phyloP scores from a whole-genome alignment of 2,797 vertebrate species.

The Spizella passerina region DNA sequence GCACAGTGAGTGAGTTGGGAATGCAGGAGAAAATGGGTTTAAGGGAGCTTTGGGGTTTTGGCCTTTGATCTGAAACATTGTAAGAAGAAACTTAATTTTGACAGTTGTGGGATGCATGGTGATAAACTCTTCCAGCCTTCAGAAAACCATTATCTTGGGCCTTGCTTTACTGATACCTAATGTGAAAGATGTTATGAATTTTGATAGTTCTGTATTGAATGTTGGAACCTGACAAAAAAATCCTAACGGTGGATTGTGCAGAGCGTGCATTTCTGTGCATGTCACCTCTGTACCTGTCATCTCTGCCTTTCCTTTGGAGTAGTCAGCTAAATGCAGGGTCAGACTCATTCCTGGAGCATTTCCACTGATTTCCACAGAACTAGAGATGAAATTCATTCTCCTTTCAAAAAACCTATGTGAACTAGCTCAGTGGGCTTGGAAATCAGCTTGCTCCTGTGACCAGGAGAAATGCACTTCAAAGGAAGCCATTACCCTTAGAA shows the following conservation, averaged over 20 bases:
- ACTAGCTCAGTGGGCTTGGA: slow-evolving; percentile 15
- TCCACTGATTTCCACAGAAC: background rate
- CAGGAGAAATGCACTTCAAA: slow-evolving; percentile 28
- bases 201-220: background rate
- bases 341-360: background rate
- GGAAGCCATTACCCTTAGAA: slow-evolving; percentile 16
- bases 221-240: background rate
- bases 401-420: background rate
- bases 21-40: background rate
- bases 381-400: slow-evolving; percentile 7
- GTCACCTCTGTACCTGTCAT: background rate
- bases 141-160: background rate
- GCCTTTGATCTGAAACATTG: background rate
- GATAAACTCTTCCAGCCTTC: background rate
- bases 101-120: background rate
- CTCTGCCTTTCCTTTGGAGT: background rate
- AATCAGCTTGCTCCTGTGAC: slow-evolving; percentile 34
- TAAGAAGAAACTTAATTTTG: background rate
- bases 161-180: background rate
- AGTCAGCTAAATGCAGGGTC: background rate
- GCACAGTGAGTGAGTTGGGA: slow-evolving; percentile 84
- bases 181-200: background rate
- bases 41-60: background rate
- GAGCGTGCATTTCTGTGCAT: background rate
- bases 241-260: accelerated